These are phyloP conservation scores for Microchrysa polita DNA, from an alignment of 2,888 invertebrate species.

Conservation along the genomic window DNA sequence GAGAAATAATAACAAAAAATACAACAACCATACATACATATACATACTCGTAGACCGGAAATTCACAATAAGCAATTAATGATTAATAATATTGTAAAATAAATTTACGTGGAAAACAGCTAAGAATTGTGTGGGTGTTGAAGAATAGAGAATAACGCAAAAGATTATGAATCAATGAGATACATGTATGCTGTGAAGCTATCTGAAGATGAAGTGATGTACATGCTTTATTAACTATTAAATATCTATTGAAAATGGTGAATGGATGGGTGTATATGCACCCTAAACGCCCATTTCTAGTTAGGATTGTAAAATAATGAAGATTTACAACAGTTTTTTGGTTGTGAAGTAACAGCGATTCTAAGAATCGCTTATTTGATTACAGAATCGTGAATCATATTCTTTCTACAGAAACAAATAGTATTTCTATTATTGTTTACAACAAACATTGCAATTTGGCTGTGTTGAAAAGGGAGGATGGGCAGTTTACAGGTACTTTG, in stretches of 20 bases:
- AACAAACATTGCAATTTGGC: no score
- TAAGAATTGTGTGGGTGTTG: conserved; percentile 9
- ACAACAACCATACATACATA: no score
- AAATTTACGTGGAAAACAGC: conserved; percentile 29
- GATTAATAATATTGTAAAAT: conserved; percentile 41
- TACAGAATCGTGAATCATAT: no score
- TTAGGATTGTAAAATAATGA: background rate
- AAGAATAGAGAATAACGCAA: background rate
- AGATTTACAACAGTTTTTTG: background rate
- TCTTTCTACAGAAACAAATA: no score
- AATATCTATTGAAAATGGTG: conserved; percentile 10
- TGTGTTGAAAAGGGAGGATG: no score
- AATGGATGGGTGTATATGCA: conserved; percentile 22
- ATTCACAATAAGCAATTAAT: conserved; percentile 39
- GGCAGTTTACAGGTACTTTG: no score
- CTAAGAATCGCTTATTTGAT: no score
- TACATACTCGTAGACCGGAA: conserved; percentile 38
- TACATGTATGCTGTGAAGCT: no score
- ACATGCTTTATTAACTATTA: conserved; percentile 13
- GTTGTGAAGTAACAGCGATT: no score
- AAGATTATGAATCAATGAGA: conserved; percentile 16
- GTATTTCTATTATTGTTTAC: no score
- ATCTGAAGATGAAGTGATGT: conserved; percentile 1
- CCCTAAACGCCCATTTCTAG: conserved; percentile 1
- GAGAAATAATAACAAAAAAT: background rate